phyloP scores from a whole-genome alignment of 1,140 invertebrate species.

The Ylistrum balloti region DNA sequence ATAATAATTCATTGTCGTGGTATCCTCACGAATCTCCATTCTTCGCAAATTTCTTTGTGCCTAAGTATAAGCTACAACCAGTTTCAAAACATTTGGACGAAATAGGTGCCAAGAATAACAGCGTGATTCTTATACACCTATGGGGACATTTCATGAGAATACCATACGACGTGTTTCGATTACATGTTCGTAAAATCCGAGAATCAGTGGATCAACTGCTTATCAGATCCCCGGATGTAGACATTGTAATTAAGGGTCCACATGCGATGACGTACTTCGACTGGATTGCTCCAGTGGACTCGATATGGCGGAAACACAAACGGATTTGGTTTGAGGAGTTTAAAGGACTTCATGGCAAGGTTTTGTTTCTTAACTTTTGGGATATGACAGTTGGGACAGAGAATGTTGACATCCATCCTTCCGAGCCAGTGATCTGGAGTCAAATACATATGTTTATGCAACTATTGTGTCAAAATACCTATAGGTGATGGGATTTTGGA shows the following conservation, averaged over 20 bases:
- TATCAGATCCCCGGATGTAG: background rate
- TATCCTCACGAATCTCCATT: background rate
- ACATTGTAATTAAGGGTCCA: background rate
- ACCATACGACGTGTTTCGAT: background rate
- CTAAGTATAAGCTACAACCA: background rate
- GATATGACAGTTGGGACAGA: background rate
- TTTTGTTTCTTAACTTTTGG: background rate
- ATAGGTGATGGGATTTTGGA: background rate
- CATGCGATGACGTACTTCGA: background rate
- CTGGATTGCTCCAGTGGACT: background rate
- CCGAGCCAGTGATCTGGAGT: background rate
- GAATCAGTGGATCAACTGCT: background rate
- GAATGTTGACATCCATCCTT: background rate
- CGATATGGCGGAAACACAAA: background rate
- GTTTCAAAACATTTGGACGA: background rate
- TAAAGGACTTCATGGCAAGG: background rate
- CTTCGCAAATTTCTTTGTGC: background rate
- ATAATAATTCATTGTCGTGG: background rate
- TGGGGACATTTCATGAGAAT: constrained; percentile 30
- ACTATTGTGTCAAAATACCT: background rate
- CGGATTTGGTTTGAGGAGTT: background rate
- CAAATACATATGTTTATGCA: background rate
- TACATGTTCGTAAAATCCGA: background rate
- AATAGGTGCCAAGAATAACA: background rate
- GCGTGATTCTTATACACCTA: background rate